Conservation (phyloP, 2,888 invertebrate genomes). For the Microplitis deprimator region DNA sequence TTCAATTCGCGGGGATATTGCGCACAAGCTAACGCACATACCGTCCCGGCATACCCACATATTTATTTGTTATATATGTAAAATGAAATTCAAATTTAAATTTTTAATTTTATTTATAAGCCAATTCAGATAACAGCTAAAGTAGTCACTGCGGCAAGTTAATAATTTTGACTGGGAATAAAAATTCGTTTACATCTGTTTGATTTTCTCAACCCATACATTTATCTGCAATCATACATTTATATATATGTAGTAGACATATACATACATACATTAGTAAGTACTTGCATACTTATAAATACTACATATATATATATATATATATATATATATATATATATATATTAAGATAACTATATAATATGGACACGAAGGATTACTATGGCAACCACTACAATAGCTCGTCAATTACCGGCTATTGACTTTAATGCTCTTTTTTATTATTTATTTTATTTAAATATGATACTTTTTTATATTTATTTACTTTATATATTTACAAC, state of each 20-base stretch:
- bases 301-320: conserved; percentile 15
- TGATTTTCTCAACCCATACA: neutral
- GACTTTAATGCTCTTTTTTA: conserved; percentile 48
- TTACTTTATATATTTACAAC: neutral
- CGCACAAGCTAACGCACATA: conserved; percentile 50
- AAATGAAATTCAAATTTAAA: neutral
- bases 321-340: conserved; percentile 16
- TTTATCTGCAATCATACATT: neutral
- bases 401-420: conserved; percentile 53
- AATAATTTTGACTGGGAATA: conserved; percentile 4
- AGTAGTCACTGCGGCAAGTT: neutral
- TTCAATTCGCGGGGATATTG: conserved; percentile 40
- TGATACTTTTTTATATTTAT: neutral
- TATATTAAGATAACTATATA: conserved; percentile 6
- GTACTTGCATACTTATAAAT: neutral
- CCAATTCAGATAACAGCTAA: neutral
- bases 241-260: neutral
- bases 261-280: neutral
- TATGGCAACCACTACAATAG: conserved; percentile 54
- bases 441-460: conserved; percentile 34
- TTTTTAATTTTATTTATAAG: neutral
- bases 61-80: conserved; percentile 17
- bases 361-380: conserved; percentile 47
- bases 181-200: neutral
- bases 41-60: conserved; percentile 57